Base-by-base conservation (phyloP, 2,797 vertebrate genomes). In the Helarctos malayanus region DNA sequence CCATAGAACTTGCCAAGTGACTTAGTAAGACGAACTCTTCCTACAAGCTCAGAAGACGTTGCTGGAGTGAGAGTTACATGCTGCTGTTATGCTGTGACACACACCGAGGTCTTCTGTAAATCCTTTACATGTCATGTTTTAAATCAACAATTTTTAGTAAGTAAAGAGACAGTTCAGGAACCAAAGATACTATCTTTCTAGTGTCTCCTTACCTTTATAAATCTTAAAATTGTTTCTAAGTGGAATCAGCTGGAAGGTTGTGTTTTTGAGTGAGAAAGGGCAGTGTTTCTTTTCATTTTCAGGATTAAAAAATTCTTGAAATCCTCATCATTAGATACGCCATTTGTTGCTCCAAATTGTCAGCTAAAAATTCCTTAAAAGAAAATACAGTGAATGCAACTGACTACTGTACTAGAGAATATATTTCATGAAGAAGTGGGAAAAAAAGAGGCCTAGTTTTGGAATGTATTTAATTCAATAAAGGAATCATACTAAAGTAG, bases 281-380 rank as follows among this genome's bases (percentile, higher is more conserved):
- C 11, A 81, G 38, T 12, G 1, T 69, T 59, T 80, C 25, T 54
- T 27, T 85, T 80, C 0, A 12, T 76, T 94, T 65, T 54, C 61
- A 78, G 45, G 75, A 85, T 52, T 87, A n/a, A 96, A 97, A 84
- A 71, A 54, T 27, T 82, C 45, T 23, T 73, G 80, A 94, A 94
- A 86, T 38, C 52, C 14, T 69, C 82, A 90, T 94, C 25, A 89
- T 73, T 61, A 87, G 89, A 82, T 96, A 95, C 75, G 54, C 38
- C 84, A 80, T 96, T 96, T 95, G 54, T 95, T 97, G 78, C 54
- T 56, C 47, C 63, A 71, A 85, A 83, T 87, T 87, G 89, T 92
- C 23, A 79, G 80, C 38, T 61, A 56, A 78, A 80, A 27, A 32
- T 68, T 76, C 29, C n/a, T 92, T 63, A 4, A 79, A 38, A 54